These are phyloP conservation scores for Dinothrombium tinctorium DNA, from an alignment of 1,140 invertebrate genomes.

Conservation along the genomic window DNA sequence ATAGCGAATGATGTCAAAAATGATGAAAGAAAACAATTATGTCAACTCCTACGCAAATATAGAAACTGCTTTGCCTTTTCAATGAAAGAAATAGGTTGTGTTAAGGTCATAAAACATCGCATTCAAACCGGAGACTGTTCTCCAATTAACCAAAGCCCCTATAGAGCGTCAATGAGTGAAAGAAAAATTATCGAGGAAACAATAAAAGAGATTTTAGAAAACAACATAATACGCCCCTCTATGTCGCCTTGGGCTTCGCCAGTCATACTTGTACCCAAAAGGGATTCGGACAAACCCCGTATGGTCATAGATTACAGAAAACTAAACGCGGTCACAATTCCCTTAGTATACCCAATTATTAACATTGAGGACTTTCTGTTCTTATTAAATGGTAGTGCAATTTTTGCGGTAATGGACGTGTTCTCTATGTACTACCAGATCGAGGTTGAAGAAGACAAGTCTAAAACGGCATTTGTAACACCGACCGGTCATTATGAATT, in stretches of 20 bases:
- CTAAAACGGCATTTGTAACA: not conserved
- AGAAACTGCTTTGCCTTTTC: too few species aligned
- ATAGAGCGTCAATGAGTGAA: conserved; percentile 3
- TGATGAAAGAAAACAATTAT: too few species aligned
- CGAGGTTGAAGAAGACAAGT: conserved; percentile 1
- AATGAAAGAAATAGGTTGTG: not conserved
- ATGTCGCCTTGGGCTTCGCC: conserved; percentile 12
- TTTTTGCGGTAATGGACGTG: conserved; percentile 25
- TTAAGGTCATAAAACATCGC: not conserved
- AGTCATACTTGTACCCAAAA: conserved; percentile 14
- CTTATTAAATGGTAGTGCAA: conserved; percentile 18
- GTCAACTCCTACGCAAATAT: too few species aligned
- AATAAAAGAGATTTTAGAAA: conserved; percentile 13
- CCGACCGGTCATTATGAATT: not conserved
- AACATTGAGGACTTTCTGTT: conserved; percentile 23
- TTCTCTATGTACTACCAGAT: conserved; percentile 17
- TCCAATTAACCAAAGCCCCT: not conserved
- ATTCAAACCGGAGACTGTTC: not conserved
- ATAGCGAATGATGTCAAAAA: too few species aligned
- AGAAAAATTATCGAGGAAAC: conserved; percentile 11
- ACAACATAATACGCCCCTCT: conserved; percentile 12
- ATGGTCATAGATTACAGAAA: conserved; percentile 9
- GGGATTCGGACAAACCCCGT: not conserved
- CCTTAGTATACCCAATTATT: conserved; percentile 19
- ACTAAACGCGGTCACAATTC: conserved; percentile 10